Conservation (phyloP, 2,888 invertebrate species). For the Cantharis flavilabris region DNA sequence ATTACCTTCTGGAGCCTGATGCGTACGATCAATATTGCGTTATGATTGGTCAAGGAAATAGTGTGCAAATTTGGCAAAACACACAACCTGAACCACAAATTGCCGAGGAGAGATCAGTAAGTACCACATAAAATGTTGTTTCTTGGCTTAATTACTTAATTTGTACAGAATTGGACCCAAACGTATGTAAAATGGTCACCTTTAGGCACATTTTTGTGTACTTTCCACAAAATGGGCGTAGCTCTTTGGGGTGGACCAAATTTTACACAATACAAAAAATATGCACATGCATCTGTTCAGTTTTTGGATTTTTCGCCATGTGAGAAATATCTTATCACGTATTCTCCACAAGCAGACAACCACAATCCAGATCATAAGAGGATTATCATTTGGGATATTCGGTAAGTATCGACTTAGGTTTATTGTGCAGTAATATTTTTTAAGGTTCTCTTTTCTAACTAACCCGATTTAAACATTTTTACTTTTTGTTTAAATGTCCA, state of each 20-base stretch:
- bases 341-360: conserved; percentile 78
- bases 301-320: conserved; percentile 97
- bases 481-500: too few relatives aligned
- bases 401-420: conserved; percentile 54
- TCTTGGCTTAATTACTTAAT: conserved; percentile 9
- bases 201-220: conserved; percentile 92
- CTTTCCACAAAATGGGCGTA: conserved; percentile 94
- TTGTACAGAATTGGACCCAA: conserved; percentile 87
- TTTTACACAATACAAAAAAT: conserved; percentile 90
- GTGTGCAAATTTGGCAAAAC: conserved; percentile 85
- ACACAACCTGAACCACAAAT: conserved; percentile 82
- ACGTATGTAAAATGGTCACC: conserved; percentile 98
- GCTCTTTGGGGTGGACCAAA: conserved; percentile 97
- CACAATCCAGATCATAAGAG: conserved; percentile 73
- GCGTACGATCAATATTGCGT: conserved; percentile 95
- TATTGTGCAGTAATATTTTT: too few relatives aligned
- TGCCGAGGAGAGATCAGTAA: conserved; percentile 80
- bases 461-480: too few relatives aligned
- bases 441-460: too few relatives aligned
- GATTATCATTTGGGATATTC: conserved; percentile 95
- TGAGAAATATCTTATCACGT: conserved; percentile 95
- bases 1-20: conserved; percentile 91
- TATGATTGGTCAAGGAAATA: conserved; percentile 76
- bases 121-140: neutral
- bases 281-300: conserved; percentile 87